Evolutionary conservation across 2,888 invertebrate species (phyloP).

Genomic region (Cosmia trapezina): DNA sequence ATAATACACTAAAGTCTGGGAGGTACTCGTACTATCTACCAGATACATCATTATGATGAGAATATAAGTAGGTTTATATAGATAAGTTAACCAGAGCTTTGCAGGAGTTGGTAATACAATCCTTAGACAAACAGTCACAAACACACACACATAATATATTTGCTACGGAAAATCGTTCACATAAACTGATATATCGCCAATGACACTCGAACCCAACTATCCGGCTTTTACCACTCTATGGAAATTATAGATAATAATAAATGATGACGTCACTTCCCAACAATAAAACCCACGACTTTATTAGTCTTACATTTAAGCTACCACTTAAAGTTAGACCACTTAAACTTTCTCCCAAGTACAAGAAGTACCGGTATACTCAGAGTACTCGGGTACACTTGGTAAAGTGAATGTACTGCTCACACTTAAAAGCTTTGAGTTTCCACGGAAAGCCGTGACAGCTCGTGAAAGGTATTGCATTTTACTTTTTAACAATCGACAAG

Average conservation of each 20-base stretch:
- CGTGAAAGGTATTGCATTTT: constrained; percentile 27
- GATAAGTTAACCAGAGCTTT: background rate
- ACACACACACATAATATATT: background rate
- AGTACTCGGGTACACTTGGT: constrained; percentile 11
- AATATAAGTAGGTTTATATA: too few species aligned
- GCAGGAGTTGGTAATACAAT: background rate
- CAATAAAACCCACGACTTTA: constrained; percentile 5
- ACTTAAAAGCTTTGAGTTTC: constrained; percentile 38
- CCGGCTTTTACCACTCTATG: background rate
- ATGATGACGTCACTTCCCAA: background rate
- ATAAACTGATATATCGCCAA: background rate
- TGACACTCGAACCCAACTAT: background rate
- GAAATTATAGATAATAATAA: background rate
- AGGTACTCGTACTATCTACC: too few species aligned
- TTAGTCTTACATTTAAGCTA: constrained; percentile 11
- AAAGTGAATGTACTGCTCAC: constrained; percentile 29
- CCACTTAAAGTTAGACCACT: constrained; percentile 29
- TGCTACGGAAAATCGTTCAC: background rate
- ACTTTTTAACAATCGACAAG: constrained; percentile 39
- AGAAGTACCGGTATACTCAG: constrained; percentile 18
- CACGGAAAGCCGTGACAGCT: constrained; percentile 11
- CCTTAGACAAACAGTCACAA: too few species aligned
- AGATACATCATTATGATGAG: background rate
- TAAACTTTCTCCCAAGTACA: constrained; percentile 29
- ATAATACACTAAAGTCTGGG: background rate